phyloP scores from a whole-genome alignment of 2,888 invertebrate genomes.

The Lasioglossum malachurum region DNA sequence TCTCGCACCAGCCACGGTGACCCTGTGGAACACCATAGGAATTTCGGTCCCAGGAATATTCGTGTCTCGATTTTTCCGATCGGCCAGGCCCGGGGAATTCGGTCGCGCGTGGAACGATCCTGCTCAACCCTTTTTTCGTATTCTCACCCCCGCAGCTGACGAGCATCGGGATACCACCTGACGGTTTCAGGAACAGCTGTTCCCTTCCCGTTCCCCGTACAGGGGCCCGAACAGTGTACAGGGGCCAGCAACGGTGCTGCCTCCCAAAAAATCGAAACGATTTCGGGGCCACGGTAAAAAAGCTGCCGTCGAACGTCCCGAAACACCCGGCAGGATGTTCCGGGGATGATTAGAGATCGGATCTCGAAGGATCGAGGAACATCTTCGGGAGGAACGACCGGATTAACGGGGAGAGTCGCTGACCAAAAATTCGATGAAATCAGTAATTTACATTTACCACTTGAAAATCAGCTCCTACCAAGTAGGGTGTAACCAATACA shows the following conservation, averaged over 20 bases:
- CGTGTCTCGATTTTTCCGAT: conserved; percentile 56
- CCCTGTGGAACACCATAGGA: conserved; percentile 5
- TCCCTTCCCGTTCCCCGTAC: conserved; percentile 54
- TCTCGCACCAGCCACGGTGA: background rate
- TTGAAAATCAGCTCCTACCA: too few species aligned
- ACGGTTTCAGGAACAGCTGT: conserved; percentile 79
- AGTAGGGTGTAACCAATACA: background rate
- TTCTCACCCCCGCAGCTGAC: conserved; percentile 82
- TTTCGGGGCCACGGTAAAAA: conserved; percentile 39
- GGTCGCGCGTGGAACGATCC: conserved; percentile 26
- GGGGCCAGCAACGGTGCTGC: conserved; percentile 27
- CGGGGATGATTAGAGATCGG: conserved; percentile 46
- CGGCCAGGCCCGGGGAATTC: conserved; percentile 55
- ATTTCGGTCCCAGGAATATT: conserved; percentile 51
- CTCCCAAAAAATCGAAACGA: conserved; percentile 70
- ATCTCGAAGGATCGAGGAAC: background rate
- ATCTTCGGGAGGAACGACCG: background rate
- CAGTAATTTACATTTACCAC: background rate
- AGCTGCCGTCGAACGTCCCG: background rate
- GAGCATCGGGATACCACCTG: conserved; percentile 78
- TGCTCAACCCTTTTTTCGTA: conserved; percentile 75
- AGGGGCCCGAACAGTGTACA: background rate
- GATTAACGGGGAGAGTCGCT: background rate
- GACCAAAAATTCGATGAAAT: background rate
- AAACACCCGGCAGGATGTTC: conserved; percentile 60